Base-by-base conservation (phyloP, 2,888 invertebrate genomes). In the Pachliopta kotzebuea region DNA sequence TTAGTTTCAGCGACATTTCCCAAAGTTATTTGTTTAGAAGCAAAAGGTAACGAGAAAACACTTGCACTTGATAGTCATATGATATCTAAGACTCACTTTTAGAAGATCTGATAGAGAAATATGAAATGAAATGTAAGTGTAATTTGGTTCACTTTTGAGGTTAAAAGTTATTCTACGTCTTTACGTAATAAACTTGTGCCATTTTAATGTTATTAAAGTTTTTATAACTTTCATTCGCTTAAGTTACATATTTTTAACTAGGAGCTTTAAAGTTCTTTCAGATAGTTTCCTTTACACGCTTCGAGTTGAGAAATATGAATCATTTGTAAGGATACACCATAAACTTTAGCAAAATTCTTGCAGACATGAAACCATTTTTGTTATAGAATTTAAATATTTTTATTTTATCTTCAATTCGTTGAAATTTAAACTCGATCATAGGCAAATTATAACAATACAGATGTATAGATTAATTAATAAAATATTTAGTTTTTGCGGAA, bases 331-430 rank as follows among this genome's bases (percentile, higher is more conserved):
- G n/a, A 45, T n/a, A 45, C 45, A n/a, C n/a, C n/a, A 45, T 45
- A 45, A 52, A 52, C 50, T 21, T 20, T 21, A 52, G 23, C n/a
- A 21, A 21, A 52, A 21, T 21, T 52, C 21, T 20, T 20, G 50
- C 21, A 52, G 50, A 52, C 50, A 23, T 52, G n/a, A 52, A 52
- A 45, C 45, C 45, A 45, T n/a, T 45, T 45, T 45, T 45, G n/a
- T 45, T 45, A 45, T n/a, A 45, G 18, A 1, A 8, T 45, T 45
- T 45, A n/a, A n/a, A n/a, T 45, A 45, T 45, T 45, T n/a, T n/a
- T 37, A 14, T 37, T 37, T 37, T 37, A 17, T 37, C 3, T 14
- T 3, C 14, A 37, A 37, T 9, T 1, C 4, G 14, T 37, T 37
- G 11, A 37, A 37, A 17, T 11, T 14, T 37, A 37, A 17, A 1